phyloP scores from a whole-genome alignment of 1,140 invertebrate genomes.

The Drosophila subpulchrella region DNA sequence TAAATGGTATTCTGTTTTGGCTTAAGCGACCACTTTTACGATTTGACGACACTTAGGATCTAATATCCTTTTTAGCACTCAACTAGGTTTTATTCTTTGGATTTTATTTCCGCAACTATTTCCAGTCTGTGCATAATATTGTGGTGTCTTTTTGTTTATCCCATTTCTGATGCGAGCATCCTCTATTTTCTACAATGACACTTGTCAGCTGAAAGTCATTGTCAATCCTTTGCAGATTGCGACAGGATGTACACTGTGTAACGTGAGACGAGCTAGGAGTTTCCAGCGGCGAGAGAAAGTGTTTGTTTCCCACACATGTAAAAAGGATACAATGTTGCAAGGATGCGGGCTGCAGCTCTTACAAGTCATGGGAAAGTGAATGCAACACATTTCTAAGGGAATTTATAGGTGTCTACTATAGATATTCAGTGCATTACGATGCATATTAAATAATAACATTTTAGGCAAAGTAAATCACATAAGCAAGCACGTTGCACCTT shows the following conservation, averaged over 20 bases:
- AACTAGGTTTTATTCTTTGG: slow-evolving; percentile 43
- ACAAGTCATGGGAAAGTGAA: slow-evolving; percentile 75
- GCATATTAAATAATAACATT: slow-evolving; percentile 26
- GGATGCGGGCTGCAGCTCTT: slow-evolving; percentile 30
- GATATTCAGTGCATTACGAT: slow-evolving; percentile 40
- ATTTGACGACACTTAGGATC: slow-evolving; percentile 74
- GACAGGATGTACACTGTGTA: slow-evolving; percentile 68
- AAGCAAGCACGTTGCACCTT: slow-evolving; percentile 2
- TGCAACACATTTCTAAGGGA: slow-evolving; percentile 22
- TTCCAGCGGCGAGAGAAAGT: slow-evolving; percentile 58
- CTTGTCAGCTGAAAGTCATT: slow-evolving; percentile 76
- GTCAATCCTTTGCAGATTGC: slow-evolving; percentile 79
- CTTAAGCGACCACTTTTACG: slow-evolving; percentile 58
- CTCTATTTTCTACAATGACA: slow-evolving; percentile 44
- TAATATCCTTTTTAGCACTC: slow-evolving; percentile 75
- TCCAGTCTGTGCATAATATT: slow-evolving; percentile 63
- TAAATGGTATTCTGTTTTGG: background rate
- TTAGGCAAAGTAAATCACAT: background rate
- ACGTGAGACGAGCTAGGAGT: slow-evolving; percentile 51
- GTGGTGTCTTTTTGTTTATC: slow-evolving; percentile 3
- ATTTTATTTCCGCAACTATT: slow-evolving; percentile 73
- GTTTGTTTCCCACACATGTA: slow-evolving; percentile 69
- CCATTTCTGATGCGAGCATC: background rate
- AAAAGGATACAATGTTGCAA: slow-evolving; percentile 37
- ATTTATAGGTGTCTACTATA: slow-evolving; percentile 3